Conservation (phyloP, 2,113 vertebrate genomes). For the Gila orcuttii region DNA sequence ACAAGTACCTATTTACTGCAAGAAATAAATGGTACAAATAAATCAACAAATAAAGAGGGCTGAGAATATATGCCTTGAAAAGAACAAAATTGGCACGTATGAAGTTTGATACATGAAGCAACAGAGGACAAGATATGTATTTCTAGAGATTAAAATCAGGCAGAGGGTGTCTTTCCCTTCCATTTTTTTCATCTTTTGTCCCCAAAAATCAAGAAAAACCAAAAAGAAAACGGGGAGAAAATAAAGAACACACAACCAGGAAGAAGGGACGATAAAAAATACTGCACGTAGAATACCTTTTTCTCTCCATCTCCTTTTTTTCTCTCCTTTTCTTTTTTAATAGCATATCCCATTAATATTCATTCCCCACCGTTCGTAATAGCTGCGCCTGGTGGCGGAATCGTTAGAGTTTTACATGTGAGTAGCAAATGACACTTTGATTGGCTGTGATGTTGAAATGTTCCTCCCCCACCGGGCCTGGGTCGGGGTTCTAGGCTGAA, state of each 20-base stretch:
- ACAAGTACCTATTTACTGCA: constrained; percentile 89
- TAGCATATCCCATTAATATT: constrained; percentile 99
- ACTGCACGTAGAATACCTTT: constrained; percentile 99
- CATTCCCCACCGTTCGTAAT: constrained; percentile 99
- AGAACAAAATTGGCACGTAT: constrained; percentile 80
- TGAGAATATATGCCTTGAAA: constrained; percentile 63
- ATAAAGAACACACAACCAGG: constrained; percentile 71
- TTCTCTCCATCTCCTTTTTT: constrained; percentile 60
- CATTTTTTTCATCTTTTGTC: constrained; percentile 55
- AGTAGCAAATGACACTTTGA: constrained; percentile 99
- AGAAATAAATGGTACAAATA: constrained; percentile 76
- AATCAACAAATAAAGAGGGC: constrained; percentile 68
- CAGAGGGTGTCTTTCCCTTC: constrained; percentile 74
- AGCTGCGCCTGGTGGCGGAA: constrained; percentile 99
- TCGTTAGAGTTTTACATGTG: constrained; percentile 99
- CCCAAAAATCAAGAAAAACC: constrained; percentile 75
- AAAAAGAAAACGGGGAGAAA: constrained; percentile 75
- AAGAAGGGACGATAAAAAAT: constrained; percentile 99
- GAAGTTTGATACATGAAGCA: constrained; percentile 92
- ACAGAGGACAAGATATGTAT: constrained; percentile 87
- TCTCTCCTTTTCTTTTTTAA: constrained; percentile 83
- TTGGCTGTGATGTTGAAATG: constrained; percentile 99
- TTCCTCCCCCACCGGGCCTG: constrained; percentile 94
- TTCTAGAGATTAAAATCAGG: constrained; percentile 91
- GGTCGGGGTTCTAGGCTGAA: constrained; percentile 97